Evolutionary conservation across 2,888 invertebrate species (phyloP), one percentile per base, ranked within the genome.

Genomic region (Cremastinae sp.): DNA sequence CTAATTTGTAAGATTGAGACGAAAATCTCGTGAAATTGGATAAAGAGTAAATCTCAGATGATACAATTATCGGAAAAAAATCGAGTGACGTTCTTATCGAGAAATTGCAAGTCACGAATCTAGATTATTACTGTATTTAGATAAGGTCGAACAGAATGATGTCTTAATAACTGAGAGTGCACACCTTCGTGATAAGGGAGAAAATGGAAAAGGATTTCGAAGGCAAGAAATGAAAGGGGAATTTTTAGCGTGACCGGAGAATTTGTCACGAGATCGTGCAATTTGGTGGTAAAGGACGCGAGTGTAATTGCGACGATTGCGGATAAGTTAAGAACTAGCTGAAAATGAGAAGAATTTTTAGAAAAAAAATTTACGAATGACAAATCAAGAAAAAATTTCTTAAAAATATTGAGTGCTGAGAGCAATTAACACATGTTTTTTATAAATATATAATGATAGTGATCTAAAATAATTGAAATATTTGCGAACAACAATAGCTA

Each of bases 211-310:
- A 28, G 18, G 53, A 7, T n/a, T n/a, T 22, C 28, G 28, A 12
- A 43, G 45, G 18, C n/a, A 18, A 14, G 55, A 43, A 45, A 12
- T n/a, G n/a, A n/a, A 37, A 22, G 51, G 16, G 66, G 8, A 9
- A 10, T 18, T 9, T 56, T 12, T 10, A 56, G 37, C 66, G 56
- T 56, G 66, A 68, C 66, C 45, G 47, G 66, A 51, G 56, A 45
- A 68, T 56, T 68, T 45, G 39, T 56, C 56, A 22, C 10, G 66
- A 56, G 47, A 37, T 37, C 18, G n/a, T 55, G 47, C 47, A 66
- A 47, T n/a, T 55, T 28, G 18, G 12, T 68, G 8, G 56, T 47
- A 47, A 47, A 37, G 56, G 35, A 43, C 10, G 9, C 14, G 1
- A 35, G 10, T 37, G 47, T 47, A 68, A 68, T 68, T 47, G 56